Conservation (phyloP, 2,797 vertebrate genomes). For the Sylvilagus floridanus region DNA sequence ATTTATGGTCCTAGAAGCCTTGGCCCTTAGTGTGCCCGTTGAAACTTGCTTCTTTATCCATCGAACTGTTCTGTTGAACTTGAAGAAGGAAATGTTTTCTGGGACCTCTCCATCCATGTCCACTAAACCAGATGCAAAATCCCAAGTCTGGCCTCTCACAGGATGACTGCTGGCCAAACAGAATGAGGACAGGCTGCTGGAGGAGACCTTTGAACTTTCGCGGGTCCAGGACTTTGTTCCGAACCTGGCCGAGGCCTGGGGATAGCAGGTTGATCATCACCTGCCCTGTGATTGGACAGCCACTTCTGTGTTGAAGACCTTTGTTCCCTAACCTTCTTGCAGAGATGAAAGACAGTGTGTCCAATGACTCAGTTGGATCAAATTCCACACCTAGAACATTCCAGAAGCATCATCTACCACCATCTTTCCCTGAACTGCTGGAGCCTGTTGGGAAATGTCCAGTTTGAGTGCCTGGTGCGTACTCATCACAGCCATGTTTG, state of each 20-base stretch:
- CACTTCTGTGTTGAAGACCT: slow-evolving; percentile 40
- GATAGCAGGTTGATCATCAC: background rate
- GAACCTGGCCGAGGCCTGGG: background rate
- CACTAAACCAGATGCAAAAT: background rate
- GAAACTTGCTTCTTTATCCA: background rate
- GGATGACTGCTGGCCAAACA: background rate
- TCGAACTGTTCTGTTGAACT: background rate
- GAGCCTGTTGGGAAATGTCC: background rate
- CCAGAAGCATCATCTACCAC: background rate
- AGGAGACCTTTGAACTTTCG: background rate
- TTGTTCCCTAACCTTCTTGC: background rate
- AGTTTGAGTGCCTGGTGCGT: background rate
- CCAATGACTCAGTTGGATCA: background rate
- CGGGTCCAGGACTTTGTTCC: slow-evolving; percentile 41
- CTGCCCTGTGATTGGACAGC: background rate
- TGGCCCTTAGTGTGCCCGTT: background rate
- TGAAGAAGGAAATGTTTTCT: background rate
- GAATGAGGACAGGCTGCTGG: background rate
- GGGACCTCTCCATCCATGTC: background rate
- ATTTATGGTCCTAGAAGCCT: background rate
- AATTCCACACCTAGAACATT: background rate
- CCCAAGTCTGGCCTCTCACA: background rate
- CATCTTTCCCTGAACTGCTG: background rate
- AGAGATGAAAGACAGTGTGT: background rate
- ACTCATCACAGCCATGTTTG: background rate